Conservation (phyloP, 2,888 invertebrate genomes). For the Tridacna crocea region DNA sequence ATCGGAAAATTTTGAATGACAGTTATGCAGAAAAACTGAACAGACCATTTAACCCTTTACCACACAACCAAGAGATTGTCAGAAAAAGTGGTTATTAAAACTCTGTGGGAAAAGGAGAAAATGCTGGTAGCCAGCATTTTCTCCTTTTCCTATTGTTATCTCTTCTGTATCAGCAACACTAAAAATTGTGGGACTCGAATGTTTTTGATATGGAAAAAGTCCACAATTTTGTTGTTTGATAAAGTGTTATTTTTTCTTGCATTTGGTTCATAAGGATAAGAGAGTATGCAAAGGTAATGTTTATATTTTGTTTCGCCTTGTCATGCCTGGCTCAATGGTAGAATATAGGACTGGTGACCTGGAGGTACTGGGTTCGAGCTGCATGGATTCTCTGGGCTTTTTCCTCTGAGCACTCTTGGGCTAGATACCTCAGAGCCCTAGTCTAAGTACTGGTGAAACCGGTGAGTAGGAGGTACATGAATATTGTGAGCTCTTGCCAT, state of each 20-base stretch:
- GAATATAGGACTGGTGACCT: too few relatives aligned
- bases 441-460: too few relatives aligned
- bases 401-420: too few relatives aligned
- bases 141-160: background rate
- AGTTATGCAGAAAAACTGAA: background rate
- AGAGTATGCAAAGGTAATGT: background rate
- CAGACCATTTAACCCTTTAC: background rate
- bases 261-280: background rate
- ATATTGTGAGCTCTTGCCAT: too few relatives aligned
- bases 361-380: background rate
- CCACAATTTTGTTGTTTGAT: background rate
- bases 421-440: too few relatives aligned
- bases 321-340: too few relatives aligned
- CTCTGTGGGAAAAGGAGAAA: background rate
- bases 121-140: background rate
- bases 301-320: too few relatives aligned
- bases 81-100: background rate
- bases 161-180: background rate
- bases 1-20: too few relatives aligned
- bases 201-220: background rate
- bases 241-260: background rate
- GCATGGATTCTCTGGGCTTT: too few relatives aligned
- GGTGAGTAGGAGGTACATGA: too few relatives aligned
- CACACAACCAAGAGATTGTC: background rate
- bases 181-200: background rate